Conservation (phyloP, 2,113 vertebrate genomes). For the Mesembrinibis cayennensis region DNA sequence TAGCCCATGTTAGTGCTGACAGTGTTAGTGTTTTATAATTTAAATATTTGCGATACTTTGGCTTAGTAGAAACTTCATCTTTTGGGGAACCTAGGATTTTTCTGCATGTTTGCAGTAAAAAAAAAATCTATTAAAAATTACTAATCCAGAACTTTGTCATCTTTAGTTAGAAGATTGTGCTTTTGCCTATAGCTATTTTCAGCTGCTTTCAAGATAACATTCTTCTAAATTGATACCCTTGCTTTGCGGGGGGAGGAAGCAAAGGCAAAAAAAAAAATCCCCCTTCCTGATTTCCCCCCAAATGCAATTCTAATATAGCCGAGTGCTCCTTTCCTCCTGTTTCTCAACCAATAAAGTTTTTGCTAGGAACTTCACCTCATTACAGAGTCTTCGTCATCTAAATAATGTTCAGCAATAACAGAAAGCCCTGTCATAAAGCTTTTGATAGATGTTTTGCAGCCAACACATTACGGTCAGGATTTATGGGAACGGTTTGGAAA, state of each 20-base stretch:
- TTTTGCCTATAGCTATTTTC: neutral
- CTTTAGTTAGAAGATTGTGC: neutral
- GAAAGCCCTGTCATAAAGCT: constrained; percentile 27
- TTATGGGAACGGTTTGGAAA: constrained; percentile 59
- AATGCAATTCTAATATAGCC: neutral
- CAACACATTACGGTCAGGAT: constrained; percentile 47
- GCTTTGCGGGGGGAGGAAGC: neutral
- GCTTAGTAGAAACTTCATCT: neutral
- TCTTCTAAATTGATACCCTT: neutral
- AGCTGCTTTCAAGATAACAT: neutral
- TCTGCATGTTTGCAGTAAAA: neutral
- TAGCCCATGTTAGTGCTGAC: neutral
- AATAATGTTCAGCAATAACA: constrained; percentile 27
- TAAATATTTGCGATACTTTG: neutral
- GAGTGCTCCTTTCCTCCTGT: neutral
- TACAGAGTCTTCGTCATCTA: neutral
- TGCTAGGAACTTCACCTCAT: neutral
- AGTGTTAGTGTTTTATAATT: neutral
- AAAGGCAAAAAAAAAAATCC: neutral
- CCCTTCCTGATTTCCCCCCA: neutral
- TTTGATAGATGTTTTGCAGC: constrained; percentile 56
- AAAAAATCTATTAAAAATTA: neutral
- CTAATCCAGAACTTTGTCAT: neutral
- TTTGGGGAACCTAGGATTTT: neutral
- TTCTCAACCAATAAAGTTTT: neutral